These are phyloP conservation scores for Erpetoichthys calabaricus DNA, from an alignment of 2,797 vertebrate genomes.

Conservation along the genomic window DNA sequence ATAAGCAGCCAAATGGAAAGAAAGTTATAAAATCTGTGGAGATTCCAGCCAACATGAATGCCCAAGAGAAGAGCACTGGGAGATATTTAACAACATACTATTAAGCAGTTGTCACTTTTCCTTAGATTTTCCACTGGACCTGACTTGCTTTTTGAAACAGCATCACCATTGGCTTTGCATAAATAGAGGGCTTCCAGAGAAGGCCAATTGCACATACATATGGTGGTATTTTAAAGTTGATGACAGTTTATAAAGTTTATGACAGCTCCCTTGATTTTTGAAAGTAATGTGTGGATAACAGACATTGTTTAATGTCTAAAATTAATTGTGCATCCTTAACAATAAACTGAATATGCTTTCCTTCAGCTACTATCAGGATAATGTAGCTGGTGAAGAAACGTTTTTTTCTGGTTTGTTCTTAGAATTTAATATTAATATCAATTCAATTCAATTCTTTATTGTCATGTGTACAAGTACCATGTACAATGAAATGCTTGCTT, in stretches of 20 bases:
- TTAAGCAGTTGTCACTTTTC: slow-evolving; percentile 11
- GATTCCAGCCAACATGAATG: slow-evolving; percentile 12
- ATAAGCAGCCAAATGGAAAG: slow-evolving; percentile 12
- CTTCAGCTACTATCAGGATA: too few species aligned
- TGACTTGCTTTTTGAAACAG: slow-evolving; percentile 14
- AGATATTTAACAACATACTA: slow-evolving; percentile 10
- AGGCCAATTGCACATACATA: slow-evolving; percentile 12
- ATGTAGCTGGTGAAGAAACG: too few species aligned
- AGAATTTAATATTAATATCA: too few species aligned
- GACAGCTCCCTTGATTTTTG: slow-evolving; percentile 14
- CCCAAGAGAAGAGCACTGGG: slow-evolving; percentile 13
- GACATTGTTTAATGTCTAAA: slow-evolving; percentile 16
- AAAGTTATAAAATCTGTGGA: slow-evolving; percentile 1
- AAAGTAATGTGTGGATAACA: slow-evolving; percentile 16
- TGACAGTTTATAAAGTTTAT: too few species aligned
- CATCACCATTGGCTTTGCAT: slow-evolving; percentile 14
- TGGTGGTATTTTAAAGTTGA: slow-evolving; percentile 13
- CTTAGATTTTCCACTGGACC: slow-evolving; percentile 18
- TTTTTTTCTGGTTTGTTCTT: too few species aligned
- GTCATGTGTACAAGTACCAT: too few species aligned
- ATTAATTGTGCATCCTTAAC: too few species aligned
- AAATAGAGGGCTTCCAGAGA: slow-evolving; percentile 12
- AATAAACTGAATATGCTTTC: too few species aligned
- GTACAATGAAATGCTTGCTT: too few species aligned
- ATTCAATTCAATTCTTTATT: too few species aligned